Evolutionary conservation across 2,797 vertebrate genomes (phyloP).

Genomic region (Lagocephalus sceleratus): DNA sequence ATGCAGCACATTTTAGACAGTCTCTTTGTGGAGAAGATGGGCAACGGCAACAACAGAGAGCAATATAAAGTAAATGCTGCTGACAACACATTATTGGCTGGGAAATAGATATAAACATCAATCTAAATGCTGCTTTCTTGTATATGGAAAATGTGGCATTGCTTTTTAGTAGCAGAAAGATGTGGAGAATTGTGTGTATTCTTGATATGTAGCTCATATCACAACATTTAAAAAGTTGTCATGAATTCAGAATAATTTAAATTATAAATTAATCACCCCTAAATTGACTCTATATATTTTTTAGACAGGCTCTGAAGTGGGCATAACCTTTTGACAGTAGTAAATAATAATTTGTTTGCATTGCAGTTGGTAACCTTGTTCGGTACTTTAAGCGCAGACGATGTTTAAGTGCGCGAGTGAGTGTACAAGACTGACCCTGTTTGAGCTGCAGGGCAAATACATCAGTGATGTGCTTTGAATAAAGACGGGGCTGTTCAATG

Average conservation of each 20-base stretch:
- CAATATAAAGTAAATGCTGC: conserved; percentile 52
- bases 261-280: too few relatives aligned
- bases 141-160: conserved; percentile 27
- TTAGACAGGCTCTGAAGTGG: neutral
- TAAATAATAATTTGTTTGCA: conserved; percentile 6
- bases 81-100: conserved; percentile 35
- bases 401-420: conserved; percentile 24
- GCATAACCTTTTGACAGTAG: conserved; percentile 2
- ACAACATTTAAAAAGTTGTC: too few relatives aligned
- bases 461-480: conserved; percentile 49
- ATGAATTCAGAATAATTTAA: too few relatives aligned
- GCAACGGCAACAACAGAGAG: conserved; percentile 30
- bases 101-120: conserved; percentile 53
- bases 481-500: conserved; percentile 43
- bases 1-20: conserved; percentile 25
- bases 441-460: conserved; percentile 54
- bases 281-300: too few relatives aligned
- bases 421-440: conserved; percentile 42
- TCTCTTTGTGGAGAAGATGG: neutral
- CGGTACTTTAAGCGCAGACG: conserved; percentile 13
- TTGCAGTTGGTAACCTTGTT: conserved; percentile 14
- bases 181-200: too few relatives aligned
- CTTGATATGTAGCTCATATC: too few relatives aligned
- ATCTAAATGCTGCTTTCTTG: conserved; percentile 23
- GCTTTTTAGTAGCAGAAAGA: neutral